A percentile compares a stretch with the other conserved stretches of the same genome.
Conservation (phyloP, 35 echinoderm and acorn worm species). For the Apostichopus parvimensis region DNA sequence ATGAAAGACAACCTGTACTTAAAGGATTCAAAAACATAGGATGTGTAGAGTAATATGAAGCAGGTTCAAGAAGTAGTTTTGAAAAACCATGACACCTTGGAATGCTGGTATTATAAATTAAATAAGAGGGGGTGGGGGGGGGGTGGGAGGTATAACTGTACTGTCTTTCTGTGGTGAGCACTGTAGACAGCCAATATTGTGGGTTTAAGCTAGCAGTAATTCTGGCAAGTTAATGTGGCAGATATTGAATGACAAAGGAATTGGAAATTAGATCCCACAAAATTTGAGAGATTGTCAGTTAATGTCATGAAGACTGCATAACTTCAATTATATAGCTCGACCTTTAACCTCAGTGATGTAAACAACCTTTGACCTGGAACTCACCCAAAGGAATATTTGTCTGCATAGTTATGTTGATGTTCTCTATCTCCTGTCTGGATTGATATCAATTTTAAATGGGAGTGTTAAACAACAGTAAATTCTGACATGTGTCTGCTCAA, state of each 20-base stretch:
- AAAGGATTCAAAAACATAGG: no score
- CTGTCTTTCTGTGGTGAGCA: no score
- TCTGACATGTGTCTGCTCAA: no score
- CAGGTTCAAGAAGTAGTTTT: no score
- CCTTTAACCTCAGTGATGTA: background rate
- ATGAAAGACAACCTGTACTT: no score
- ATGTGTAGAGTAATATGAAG: no score
- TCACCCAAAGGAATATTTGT: background rate
- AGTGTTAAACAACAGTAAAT: background rate
- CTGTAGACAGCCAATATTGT: background rate
- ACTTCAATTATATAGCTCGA: constrained; percentile 6
- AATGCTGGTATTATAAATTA: no score
- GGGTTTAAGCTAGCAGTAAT: background rate
- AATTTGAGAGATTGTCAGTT: constrained; percentile 37
- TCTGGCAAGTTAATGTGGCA: background rate
- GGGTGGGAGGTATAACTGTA: no score
- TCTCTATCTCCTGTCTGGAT: background rate
- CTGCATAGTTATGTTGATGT: background rate
- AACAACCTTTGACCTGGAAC: background rate
- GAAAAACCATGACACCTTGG: no score
- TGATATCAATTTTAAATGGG: background rate
- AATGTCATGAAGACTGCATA: background rate
- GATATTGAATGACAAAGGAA: background rate
- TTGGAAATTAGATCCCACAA: background rate
- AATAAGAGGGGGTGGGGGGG: no score